These are phyloP conservation scores for Ptilodon capucinus DNA, from an alignment of 2,888 invertebrate species.

Conservation along the genomic window DNA sequence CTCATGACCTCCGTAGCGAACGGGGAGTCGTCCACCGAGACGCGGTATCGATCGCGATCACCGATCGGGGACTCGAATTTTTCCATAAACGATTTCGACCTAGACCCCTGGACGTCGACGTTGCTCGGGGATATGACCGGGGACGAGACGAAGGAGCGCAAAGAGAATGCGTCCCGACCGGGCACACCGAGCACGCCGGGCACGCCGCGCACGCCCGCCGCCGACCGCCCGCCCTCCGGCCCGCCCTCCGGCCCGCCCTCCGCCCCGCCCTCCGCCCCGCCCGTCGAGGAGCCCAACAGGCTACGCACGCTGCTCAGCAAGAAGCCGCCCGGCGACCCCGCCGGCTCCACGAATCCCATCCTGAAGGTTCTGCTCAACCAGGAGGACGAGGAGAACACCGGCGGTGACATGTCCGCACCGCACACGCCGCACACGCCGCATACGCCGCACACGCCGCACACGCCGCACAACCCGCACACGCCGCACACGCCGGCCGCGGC, in stretches of 20 bases:
- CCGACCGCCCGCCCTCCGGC: slow-evolving; percentile 44
- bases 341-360: slow-evolving; percentile 63
- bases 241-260: slow-evolving; percentile 39
- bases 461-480: slow-evolving; percentile 66
- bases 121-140: slow-evolving; percentile 84
- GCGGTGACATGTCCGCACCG: slow-evolving; percentile 70
- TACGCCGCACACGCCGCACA: slow-evolving; percentile 67
- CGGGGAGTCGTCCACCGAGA: slow-evolving; percentile 77
- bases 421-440: too few species aligned
- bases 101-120: slow-evolving; percentile 84
- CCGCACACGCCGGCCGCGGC: slow-evolving; percentile 52
- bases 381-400: slow-evolving; percentile 72
- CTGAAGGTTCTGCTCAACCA: slow-evolving; percentile 71
- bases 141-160: slow-evolving; percentile 76
- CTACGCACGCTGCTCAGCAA: slow-evolving; percentile 84
- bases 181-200: slow-evolving; percentile 57
- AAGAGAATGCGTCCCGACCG: slow-evolving; percentile 61
- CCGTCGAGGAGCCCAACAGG: slow-evolving; percentile 78
- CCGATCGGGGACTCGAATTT: slow-evolving; percentile 32
- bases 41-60: slow-evolving; percentile 59
- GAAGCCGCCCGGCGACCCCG: slow-evolving; percentile 67
- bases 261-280: slow-evolving; percentile 40
- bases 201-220: slow-evolving; percentile 48
- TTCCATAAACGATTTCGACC: slow-evolving; percentile 84
- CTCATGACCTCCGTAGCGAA: slow-evolving; percentile 88